These are phyloP conservation scores for Chelonoidis abingdonii DNA, from an alignment of 2,113 vertebrate genomes.

Conservation along the genomic window DNA sequence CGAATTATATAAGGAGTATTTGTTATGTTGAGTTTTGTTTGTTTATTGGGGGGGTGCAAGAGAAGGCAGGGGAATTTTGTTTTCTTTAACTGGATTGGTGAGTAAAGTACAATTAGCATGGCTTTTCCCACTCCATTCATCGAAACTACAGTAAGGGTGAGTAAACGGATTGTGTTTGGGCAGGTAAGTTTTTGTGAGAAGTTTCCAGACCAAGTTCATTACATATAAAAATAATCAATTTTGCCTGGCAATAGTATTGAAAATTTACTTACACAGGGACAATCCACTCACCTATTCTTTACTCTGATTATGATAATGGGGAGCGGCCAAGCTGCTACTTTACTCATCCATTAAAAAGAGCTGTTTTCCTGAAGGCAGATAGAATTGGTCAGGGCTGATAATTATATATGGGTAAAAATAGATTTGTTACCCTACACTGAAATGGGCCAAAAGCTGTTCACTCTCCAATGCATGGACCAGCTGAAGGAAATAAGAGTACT, in stretches of 20 bases:
- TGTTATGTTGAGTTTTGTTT: neutral
- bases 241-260: neutral
- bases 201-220: neutral
- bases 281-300: neutral
- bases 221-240: neutral
- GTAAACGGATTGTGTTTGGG: neutral
- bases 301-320: neutral
- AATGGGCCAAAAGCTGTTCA: neutral
- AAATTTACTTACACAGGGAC: neutral
- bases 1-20: neutral
- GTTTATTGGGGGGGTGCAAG: neutral
- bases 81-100: neutral
- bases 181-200: neutral
- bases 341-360: neutral
- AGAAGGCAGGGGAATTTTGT: neutral
- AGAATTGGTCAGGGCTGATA: neutral
- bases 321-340: neutral
- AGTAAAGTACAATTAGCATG: neutral
- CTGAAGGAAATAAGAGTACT: neutral
- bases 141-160: neutral
- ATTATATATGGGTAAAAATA: neutral
- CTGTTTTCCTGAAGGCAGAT: neutral
- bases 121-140: neutral
- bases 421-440: neutral
- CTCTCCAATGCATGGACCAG: neutral